Conservation (phyloP, 35 echinoderm and acorn worm genomes). For the Hemicentrotus pulcherrimus region DNA sequence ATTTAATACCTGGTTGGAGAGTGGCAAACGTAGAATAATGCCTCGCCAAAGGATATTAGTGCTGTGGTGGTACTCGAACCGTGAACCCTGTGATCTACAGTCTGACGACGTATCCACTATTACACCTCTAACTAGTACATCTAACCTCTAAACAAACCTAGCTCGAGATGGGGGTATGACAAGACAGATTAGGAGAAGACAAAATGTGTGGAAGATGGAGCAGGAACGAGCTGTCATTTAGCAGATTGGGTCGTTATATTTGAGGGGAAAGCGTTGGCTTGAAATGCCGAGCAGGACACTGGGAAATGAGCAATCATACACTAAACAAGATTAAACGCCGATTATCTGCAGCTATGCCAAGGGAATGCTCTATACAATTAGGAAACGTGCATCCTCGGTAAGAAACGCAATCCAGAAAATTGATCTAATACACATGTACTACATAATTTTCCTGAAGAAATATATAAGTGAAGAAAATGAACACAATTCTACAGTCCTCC, state of each 20-base stretch:
- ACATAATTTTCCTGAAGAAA: too few species aligned
- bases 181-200: neutral
- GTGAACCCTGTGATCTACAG: too few species aligned
- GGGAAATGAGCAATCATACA: conserved; percentile 7
- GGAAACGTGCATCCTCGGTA: neutral
- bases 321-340: neutral
- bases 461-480: too few species aligned
- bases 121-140: too few species aligned
- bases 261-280: neutral
- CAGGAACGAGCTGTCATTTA: neutral
- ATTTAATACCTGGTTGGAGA: too few species aligned
- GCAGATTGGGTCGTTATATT: neutral
- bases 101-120: too few species aligned
- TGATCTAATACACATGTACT: too few species aligned
- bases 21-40: too few species aligned
- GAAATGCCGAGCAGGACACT: neutral
- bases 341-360: neutral
- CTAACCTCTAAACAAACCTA: too few species aligned
- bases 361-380: neutral
- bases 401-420: neutral
- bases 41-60: too few species aligned
- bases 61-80: too few species aligned
- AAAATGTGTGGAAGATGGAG: neutral
- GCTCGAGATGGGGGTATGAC: neutral
- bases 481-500: too few species aligned